These are phyloP conservation scores for Plestiodon gilberti DNA, from an alignment of 2,113 vertebrate genomes.

Conservation along the genomic window DNA sequence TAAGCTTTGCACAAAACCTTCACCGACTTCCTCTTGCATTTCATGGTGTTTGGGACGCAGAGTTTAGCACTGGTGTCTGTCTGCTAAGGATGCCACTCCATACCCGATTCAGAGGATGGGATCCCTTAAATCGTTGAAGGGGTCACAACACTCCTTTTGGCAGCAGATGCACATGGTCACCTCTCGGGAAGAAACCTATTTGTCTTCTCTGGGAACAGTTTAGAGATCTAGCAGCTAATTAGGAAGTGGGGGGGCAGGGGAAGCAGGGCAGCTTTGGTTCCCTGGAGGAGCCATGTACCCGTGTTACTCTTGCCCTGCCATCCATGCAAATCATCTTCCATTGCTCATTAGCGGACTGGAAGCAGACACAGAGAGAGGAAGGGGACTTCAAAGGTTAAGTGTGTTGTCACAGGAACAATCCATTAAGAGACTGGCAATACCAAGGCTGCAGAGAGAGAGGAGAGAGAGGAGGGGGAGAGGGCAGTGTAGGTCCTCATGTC, in stretches of 20 bases:
- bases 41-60: too few species aligned
- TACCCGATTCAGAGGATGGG: too few species aligned
- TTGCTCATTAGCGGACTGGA: neutral
- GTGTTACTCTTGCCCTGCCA: neutral
- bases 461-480: neutral
- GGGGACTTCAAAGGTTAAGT: slow-evolving; percentile 16
- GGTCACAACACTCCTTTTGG: too few species aligned
- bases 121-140: too few species aligned
- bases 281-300: neutral
- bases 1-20: too few species aligned
- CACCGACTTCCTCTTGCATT: too few species aligned
- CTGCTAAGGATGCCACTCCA: too few species aligned
- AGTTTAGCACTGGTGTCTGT: too few species aligned
- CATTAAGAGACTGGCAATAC: neutral
- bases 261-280: neutral
- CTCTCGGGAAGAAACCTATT: neutral
- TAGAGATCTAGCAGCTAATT: neutral
- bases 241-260: too few species aligned
- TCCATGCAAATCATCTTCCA: neutral
- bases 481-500: neutral
- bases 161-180: too few species aligned
- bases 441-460: neutral
- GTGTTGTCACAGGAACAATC: accelerated
- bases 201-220: neutral
- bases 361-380: neutral